phyloP scores from a whole-genome alignment of 2,888 invertebrate genomes.

The Erebia aethiops region DNA sequence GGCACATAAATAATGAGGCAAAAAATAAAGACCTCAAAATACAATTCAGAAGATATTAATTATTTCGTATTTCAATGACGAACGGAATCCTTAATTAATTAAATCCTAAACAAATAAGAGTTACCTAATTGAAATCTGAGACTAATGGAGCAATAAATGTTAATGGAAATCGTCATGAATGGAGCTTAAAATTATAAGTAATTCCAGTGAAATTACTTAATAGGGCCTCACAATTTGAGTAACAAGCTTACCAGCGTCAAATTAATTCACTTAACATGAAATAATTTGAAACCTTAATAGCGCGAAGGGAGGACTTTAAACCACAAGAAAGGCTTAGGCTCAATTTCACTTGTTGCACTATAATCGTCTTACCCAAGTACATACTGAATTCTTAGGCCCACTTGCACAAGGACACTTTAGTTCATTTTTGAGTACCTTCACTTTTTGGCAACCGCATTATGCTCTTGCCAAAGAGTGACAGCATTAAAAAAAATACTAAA shows the following conservation, averaged over 20 bases:
- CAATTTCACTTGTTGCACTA: slow-evolving; percentile 16
- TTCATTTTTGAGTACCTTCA: too few relatives aligned
- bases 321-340: neutral
- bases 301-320: neutral
- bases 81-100: neutral
- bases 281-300: neutral
- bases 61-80: slow-evolving; percentile 1
- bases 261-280: neutral
- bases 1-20: neutral
- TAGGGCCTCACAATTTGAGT: slow-evolving; percentile 10
- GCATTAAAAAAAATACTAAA: too few relatives aligned
- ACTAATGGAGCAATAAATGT: slow-evolving; percentile 16
- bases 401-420: too few relatives aligned
- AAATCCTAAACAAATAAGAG: too few relatives aligned
- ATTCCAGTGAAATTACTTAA: slow-evolving; percentile 4
- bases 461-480: too few relatives aligned
- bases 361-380: neutral
- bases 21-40: neutral
- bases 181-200: neutral
- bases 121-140: slow-evolving; percentile 10
- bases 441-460: too few relatives aligned
- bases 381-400: neutral
- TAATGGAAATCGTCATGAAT: slow-evolving; percentile 6
- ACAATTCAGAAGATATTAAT: slow-evolving; percentile 6
- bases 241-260: neutral